phyloP scores from a whole-genome alignment of 2,888 invertebrate species.

The Troides helena region DNA sequence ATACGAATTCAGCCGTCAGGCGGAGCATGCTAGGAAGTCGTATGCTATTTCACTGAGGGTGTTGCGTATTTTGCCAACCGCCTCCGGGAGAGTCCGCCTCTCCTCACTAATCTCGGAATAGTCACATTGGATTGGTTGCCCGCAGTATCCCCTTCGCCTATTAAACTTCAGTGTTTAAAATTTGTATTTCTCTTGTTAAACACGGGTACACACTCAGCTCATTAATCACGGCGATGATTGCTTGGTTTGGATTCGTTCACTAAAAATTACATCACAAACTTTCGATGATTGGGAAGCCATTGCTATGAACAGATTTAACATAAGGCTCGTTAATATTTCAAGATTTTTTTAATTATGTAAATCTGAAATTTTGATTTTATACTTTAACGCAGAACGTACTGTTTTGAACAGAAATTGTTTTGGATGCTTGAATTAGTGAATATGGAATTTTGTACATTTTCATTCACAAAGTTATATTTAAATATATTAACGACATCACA shows the following conservation, averaged over 20 bases:
- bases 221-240: slow-evolving; percentile 4
- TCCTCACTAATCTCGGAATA: slow-evolving; percentile 58
- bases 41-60: slow-evolving; percentile 42
- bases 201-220: slow-evolving; percentile 15
- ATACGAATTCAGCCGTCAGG: slow-evolving; percentile 41
- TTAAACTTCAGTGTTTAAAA: slow-evolving; percentile 46
- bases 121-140: slow-evolving; percentile 64
- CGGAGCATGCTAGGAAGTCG: slow-evolving; percentile 45
- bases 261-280: slow-evolving; percentile 9
- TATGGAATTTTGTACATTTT: no score
- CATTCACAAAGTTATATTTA: no score
- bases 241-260: neutral
- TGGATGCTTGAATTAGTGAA: no score
- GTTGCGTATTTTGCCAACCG: slow-evolving; percentile 44
- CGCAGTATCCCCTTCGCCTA: slow-evolving; percentile 59
- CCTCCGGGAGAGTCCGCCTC: slow-evolving; percentile 63
- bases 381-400: no score
- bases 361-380: no score
- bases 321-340: neutral
- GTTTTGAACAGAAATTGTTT: no score
- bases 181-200: slow-evolving; percentile 41
- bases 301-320: neutral
- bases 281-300: neutral
- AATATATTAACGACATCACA: neutral
- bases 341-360: neutral